These are phyloP conservation scores for Adela reaumurella DNA, from an alignment of 2,888 invertebrate species.

Conservation along the genomic window DNA sequence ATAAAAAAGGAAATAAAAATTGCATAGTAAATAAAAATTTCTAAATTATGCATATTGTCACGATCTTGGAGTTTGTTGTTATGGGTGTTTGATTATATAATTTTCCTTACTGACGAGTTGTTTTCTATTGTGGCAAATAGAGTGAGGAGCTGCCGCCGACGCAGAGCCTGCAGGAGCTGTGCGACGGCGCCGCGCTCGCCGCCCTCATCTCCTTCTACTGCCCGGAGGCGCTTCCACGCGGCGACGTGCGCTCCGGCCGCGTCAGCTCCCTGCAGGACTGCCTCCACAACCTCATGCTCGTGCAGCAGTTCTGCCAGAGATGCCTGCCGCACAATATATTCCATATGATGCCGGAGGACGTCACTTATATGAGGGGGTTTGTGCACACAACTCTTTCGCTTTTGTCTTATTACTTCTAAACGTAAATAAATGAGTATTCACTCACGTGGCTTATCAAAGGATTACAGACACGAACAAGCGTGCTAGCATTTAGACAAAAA, in stretches of 20 bases:
- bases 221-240: conserved; percentile 43
- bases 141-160: conserved; percentile 22
- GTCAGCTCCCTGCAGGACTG: conserved; percentile 83
- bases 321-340: conserved; percentile 85
- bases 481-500: too few relatives aligned
- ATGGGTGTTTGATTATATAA: too few relatives aligned
- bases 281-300: conserved; percentile 84
- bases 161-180: conserved; percentile 80
- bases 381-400: too few relatives aligned
- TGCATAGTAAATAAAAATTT: too few relatives aligned
- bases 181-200: conserved; percentile 87
- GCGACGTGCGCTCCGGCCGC: conserved; percentile 54
- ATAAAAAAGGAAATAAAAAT: too few relatives aligned
- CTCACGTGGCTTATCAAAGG: too few relatives aligned
- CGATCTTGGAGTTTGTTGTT: too few relatives aligned
- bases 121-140: neutral
- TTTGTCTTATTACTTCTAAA: too few relatives aligned
- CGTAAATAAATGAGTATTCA: too few relatives aligned
- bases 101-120: too few relatives aligned
- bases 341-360: conserved; percentile 93
- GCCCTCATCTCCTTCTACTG: conserved; percentile 90
- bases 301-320: conserved; percentile 81
- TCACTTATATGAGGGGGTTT: conserved; percentile 89
- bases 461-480: too few relatives aligned
- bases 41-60: too few relatives aligned